Conservation (phyloP, 2,113 vertebrate species). For the Athene cunicularia region DNA sequence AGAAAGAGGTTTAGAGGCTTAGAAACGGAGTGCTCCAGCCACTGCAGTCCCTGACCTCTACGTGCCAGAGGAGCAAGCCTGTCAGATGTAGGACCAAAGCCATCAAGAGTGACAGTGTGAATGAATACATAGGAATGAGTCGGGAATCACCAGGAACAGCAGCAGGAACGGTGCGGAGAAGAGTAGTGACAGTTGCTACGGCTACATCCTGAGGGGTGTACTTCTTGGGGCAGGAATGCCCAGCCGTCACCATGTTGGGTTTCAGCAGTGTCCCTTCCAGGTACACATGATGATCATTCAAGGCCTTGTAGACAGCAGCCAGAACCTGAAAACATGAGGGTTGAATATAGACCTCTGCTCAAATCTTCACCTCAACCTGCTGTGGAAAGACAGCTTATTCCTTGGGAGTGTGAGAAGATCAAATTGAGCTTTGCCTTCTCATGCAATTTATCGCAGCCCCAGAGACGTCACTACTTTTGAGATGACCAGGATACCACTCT, state of each 20-base stretch:
- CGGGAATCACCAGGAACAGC: constrained; percentile 86
- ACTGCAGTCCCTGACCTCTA: not conserved
- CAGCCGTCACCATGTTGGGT: constrained; percentile 95
- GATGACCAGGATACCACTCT: not conserved
- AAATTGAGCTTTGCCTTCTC: not conserved
- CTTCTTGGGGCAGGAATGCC: constrained; percentile 90
- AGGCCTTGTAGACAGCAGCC: constrained; percentile 92
- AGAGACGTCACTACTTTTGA: not conserved
- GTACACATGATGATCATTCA: constrained; percentile 94
- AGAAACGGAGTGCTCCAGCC: not conserved
- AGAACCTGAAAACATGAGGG: constrained; percentile 81
- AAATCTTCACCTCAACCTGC: not conserved
- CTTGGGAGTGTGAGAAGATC: not conserved
- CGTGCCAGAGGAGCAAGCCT: rapidly evolving
- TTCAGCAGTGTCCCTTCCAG: constrained; percentile 95
- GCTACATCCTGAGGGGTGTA: constrained; percentile 91
- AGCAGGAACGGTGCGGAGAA: constrained; percentile 90
- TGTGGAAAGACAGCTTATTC: not conserved
- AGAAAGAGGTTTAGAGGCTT: not conserved
- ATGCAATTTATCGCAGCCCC: not conserved
- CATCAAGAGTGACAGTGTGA: not conserved
- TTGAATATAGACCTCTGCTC: not conserved
- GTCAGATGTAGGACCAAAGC: not conserved
- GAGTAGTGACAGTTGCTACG: constrained; percentile 90
- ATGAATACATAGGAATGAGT: not conserved